These are phyloP conservation scores for Eremobia ochroleuca DNA, from an alignment of 2,888 invertebrate species.

Conservation along the genomic window DNA sequence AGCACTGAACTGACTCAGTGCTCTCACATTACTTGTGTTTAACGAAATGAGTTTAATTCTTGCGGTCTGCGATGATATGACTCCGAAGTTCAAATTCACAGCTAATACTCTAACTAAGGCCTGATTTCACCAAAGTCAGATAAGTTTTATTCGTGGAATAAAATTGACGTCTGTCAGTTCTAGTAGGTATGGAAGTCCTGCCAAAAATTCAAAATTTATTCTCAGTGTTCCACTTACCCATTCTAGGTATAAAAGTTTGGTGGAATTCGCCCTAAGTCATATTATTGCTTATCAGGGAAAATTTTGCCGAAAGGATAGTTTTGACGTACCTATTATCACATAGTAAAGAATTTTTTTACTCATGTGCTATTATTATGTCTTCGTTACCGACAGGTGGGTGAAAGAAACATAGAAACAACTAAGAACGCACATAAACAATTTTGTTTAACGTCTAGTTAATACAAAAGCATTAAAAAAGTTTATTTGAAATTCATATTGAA, in stretches of 20 bases:
- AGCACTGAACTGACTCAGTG: neutral
- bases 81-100: neutral
- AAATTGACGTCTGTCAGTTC: no score
- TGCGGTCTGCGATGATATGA: neutral
- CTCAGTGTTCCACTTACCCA: no score
- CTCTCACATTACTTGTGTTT: neutral
- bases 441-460: neutral
- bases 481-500: neutral
- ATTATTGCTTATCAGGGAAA: neutral
- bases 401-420: neutral
- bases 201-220: neutral
- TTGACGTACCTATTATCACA: neutral
- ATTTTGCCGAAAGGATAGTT: neutral
- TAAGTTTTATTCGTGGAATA: no score
- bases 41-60: slow-evolving; percentile 1
- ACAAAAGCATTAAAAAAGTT: slow-evolving; percentile 9
- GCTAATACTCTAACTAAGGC: neutral
- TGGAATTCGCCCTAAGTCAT: neutral
- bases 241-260: no score
- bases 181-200: no score
- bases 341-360: neutral
- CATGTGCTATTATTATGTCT: neutral
- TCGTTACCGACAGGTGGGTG: neutral
- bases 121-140: no score
- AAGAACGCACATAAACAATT: neutral